Percentiles rank a stretch among this genome's conserved stretches.
Evolutionary conservation across 2,888 invertebrate species (phyloP).

Genomic region (Blera fallax): DNA sequence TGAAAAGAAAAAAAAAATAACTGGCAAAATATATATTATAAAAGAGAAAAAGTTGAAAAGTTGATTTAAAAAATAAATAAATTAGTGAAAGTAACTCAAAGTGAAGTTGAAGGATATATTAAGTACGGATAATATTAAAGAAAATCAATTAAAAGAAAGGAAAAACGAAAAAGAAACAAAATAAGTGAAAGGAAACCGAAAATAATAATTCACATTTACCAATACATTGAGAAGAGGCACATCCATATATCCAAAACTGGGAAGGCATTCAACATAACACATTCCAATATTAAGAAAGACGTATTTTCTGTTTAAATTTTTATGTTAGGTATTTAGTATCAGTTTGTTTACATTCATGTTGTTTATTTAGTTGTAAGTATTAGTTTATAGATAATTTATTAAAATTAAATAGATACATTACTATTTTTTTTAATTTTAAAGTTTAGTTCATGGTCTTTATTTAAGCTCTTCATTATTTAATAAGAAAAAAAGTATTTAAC

Average conservation of each 20-base stretch:
- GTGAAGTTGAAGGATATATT: conserved; percentile 72
- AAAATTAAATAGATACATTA: conserved; percentile 35
- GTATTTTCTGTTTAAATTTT: conserved; percentile 70
- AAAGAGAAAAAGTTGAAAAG: conserved; percentile 11
- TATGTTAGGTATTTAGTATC: conserved; percentile 65
- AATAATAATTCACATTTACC: conserved; percentile 81
- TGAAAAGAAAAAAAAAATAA: conserved; percentile 10
- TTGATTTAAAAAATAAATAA: conserved; percentile 7
- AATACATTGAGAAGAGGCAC: conserved; percentile 76
- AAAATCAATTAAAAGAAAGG: conserved; percentile 74
- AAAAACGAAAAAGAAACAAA: conserved; percentile 73
- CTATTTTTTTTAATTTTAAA: conserved; percentile 31
- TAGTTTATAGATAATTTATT: conserved; percentile 73
- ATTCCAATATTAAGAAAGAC: conserved; percentile 76
- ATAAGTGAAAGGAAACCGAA: conserved; percentile 77
- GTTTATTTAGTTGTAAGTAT: conserved; percentile 70
- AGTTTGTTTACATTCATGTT: conserved; percentile 66
- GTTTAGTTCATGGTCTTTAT: conserved; percentile 36
- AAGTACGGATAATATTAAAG: too few species aligned
- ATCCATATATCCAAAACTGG: conserved; percentile 76
- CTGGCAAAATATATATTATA: conserved; percentile 42
- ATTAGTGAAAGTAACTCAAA: conserved; percentile 18
- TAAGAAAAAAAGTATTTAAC: conserved; percentile 67
- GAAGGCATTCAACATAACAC: conserved; percentile 77
- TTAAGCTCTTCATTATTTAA: conserved; percentile 72